Conservation (phyloP, 2,888 invertebrate species). For the Scaptomyza parva region DNA sequence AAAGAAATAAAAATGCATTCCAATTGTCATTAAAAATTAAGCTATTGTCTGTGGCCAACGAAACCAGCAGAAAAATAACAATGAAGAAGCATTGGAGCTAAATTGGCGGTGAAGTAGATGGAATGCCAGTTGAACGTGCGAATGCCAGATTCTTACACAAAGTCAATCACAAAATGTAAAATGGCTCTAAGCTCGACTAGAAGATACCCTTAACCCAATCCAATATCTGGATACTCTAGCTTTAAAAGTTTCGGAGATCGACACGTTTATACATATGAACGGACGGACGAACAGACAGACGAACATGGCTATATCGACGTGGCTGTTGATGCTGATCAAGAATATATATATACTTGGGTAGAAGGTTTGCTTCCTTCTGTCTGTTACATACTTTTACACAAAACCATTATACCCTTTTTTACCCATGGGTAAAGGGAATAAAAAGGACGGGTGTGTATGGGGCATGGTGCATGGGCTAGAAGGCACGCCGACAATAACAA, state of each 20-base stretch:
- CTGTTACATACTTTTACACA: no score
- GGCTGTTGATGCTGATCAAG: no score
- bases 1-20: constrained; percentile 40
- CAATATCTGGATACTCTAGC: no score
- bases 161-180: constrained; percentile 79
- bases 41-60: constrained; percentile 66
- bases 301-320: no score
- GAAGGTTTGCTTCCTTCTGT: background rate
- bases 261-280: no score
- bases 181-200: no score
- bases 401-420: no score
- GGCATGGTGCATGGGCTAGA: background rate
- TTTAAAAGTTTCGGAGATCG: no score
- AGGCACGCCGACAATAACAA: constrained; percentile 21
- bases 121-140: constrained; percentile 5
- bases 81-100: constrained; percentile 19
- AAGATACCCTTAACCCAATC: no score
- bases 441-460: no score
- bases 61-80: constrained; percentile 16
- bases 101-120: constrained; percentile 14
- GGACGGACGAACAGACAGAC: no score
- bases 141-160: constrained; percentile 48
- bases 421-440: background rate
- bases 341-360: constrained; percentile 16
- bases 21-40: constrained; percentile 71